Percentiles rank a stretch among this genome's conserved stretches.
Conservation (phyloP, 2,113 vertebrate species). For the Amblyornis subalaris region DNA sequence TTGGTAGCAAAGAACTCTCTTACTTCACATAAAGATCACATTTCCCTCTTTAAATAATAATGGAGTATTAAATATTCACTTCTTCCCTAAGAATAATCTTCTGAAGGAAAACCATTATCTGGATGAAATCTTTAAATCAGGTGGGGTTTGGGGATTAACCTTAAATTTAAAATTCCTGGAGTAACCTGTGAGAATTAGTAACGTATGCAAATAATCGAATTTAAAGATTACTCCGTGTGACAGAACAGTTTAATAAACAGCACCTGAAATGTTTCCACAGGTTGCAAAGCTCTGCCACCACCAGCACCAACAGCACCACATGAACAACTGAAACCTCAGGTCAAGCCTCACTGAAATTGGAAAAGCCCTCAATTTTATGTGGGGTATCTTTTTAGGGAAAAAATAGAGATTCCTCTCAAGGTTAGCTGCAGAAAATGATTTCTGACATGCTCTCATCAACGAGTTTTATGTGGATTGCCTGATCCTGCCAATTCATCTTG, state of each 20-base stretch:
- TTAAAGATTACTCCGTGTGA: fast-evolving
- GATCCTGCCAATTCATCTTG: not conserved
- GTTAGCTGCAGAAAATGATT: not conserved
- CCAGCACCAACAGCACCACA: no score
- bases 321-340: no score
- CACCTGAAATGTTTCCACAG: fast-evolving
- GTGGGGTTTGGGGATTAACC: not conserved
- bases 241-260: not conserved
- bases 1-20: not conserved
- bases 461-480: not conserved
- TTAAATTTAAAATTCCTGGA: not conserved
- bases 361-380: fast-evolving
- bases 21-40: not conserved
- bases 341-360: not conserved
- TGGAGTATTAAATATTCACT: not conserved
- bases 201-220: not conserved
- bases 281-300: not conserved
- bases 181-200: not conserved
- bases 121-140: not conserved
- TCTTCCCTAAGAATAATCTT: not conserved
- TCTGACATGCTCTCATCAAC: fast-evolving
- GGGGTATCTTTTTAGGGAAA: no score
- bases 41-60: not conserved
- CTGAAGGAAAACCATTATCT: not conserved
- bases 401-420: not conserved